phyloP scores from a whole-genome alignment of 2,888 invertebrate genomes.

The Trichogramma evanescens region DNA sequence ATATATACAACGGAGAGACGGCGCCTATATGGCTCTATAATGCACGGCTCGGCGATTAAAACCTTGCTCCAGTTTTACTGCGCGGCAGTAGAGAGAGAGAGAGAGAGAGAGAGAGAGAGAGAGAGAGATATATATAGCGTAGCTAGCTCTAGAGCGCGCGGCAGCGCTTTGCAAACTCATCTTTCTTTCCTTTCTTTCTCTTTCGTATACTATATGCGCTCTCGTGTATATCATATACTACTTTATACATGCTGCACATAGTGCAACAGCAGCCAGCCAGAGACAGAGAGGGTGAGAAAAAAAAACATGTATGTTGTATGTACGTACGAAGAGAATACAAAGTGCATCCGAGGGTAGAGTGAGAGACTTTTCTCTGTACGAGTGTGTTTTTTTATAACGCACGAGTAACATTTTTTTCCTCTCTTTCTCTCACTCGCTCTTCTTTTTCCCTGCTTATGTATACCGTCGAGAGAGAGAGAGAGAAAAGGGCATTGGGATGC shows the following conservation, averaged over 20 bases:
- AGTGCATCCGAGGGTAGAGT: background rate
- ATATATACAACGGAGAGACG: too few relatives aligned
- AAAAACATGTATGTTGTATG: background rate
- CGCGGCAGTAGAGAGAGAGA: too few relatives aligned
- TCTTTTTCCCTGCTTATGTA: too few relatives aligned
- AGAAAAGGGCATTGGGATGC: background rate
- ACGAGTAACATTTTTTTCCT: too few relatives aligned
- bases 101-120: too few relatives aligned
- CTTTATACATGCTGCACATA: too few relatives aligned
- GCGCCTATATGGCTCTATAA: background rate
- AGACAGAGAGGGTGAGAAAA: background rate
- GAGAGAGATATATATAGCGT: too few relatives aligned
- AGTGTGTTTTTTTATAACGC: too few relatives aligned
- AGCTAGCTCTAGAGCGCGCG: background rate
- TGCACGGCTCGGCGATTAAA: constrained; percentile 17
- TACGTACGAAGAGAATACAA: background rate
- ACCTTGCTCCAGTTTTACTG: constrained; percentile 29
- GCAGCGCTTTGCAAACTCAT: background rate
- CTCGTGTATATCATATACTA: background rate
- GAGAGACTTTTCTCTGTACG: background rate
- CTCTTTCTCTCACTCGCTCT: too few relatives aligned
- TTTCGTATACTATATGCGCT: background rate
- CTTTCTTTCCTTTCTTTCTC: background rate
- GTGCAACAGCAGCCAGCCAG: background rate
- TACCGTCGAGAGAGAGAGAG: background rate